These are phyloP conservation scores for Melanotaenia pygmaea DNA, from an alignment of 2,797 vertebrate species.

Conservation along the genomic window DNA sequence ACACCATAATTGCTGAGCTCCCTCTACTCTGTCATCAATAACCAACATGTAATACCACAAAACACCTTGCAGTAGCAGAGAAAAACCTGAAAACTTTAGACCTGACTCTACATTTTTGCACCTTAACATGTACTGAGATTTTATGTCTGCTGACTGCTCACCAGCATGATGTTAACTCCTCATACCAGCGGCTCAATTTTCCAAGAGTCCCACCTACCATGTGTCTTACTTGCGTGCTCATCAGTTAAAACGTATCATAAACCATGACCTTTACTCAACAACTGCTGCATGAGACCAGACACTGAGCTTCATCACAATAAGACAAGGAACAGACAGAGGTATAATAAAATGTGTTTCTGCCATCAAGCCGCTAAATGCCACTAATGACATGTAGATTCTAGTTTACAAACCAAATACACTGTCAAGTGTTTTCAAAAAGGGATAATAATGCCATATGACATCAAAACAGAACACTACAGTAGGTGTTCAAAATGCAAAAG, in stretches of 20 bases:
- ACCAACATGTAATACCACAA: background rate
- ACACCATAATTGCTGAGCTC: background rate
- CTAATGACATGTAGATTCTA: background rate
- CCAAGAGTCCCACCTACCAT: slow-evolving; percentile 8
- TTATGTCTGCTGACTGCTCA: slow-evolving; percentile 6
- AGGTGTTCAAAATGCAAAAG: slow-evolving; percentile 20
- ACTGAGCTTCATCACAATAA: background rate
- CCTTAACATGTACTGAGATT: slow-evolving; percentile 13
- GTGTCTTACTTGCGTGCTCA: slow-evolving; percentile 14
- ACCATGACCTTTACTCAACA: slow-evolving; percentile 7
- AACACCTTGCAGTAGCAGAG: background rate
- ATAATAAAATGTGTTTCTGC: slow-evolving; percentile 7
- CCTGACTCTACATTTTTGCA: slow-evolving; percentile 10
- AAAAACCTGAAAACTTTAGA: background rate
- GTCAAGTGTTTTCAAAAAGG: slow-evolving; percentile 5
- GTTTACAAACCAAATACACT: slow-evolving; percentile 15
- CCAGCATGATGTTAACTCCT: background rate
- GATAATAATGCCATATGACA: slow-evolving; percentile 11
- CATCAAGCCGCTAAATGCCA: slow-evolving; percentile 3
- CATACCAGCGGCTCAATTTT: background rate
- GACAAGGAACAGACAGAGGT: slow-evolving; percentile 9
- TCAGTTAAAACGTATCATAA: slow-evolving; percentile 18
- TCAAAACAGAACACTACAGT: slow-evolving; percentile 3
- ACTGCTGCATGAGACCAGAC: background rate
- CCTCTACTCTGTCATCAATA: background rate